Conservation (phyloP, 2,888 invertebrate genomes). For the Chrysina gloriosa region DNA sequence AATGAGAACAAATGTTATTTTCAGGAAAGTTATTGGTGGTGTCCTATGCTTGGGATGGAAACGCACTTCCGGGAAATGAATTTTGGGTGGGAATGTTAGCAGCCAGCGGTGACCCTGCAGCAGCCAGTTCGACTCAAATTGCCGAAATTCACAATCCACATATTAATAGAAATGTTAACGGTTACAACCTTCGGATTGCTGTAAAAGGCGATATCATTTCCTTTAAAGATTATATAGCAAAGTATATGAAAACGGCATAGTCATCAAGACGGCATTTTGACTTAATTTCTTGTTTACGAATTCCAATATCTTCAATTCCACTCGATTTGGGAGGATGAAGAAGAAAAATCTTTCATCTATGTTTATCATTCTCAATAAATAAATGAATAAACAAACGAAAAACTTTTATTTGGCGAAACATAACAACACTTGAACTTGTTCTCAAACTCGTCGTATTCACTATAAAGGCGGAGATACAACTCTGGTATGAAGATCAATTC, state of each 20-base stretch:
- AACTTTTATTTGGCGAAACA: no score
- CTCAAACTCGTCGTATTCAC: no score
- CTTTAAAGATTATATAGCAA: constrained; percentile 48
- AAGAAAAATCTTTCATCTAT: no score
- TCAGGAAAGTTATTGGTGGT: constrained; percentile 68
- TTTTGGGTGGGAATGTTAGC: constrained; percentile 73
- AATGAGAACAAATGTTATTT: no score
- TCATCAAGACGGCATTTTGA: background rate
- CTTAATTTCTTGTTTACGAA: no score
- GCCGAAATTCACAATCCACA: constrained; percentile 72
- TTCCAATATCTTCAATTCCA: no score
- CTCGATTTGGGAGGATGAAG: no score
- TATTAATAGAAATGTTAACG: constrained; percentile 68
- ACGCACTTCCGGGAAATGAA: constrained; percentile 79
- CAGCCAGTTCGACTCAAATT: constrained; percentile 72
- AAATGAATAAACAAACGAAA: no score
- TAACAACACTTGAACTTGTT: no score
- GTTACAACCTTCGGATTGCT: constrained; percentile 68
- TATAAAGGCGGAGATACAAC: no score
- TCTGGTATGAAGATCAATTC: no score
- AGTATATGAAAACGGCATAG: background rate
- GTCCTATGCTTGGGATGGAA: constrained; percentile 80
- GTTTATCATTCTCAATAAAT: no score
- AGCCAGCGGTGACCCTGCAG: constrained; percentile 72
- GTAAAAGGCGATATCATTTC: constrained; percentile 55